Percentiles rank a stretch among this genome's conserved stretches.
Evolutionary conservation across 2,113 vertebrate species (phyloP).

Genomic region (Anarrhichthys ocellatus): DNA sequence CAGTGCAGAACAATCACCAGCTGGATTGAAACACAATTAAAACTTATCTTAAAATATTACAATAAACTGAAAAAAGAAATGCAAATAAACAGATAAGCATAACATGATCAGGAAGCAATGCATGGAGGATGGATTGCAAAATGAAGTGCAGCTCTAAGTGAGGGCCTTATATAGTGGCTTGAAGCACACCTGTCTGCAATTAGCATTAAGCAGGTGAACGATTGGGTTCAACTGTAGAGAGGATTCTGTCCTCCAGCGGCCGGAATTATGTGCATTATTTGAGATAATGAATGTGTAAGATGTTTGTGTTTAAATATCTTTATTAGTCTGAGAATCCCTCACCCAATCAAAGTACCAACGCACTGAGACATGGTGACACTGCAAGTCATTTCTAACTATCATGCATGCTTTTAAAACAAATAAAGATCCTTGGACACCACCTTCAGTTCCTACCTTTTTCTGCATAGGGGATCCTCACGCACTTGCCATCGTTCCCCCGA

Average conservation of each 20-base stretch:
- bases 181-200: background rate
- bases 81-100: background rate
- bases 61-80: background rate
- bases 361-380: background rate
- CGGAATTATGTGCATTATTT: background rate
- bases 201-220: background rate
- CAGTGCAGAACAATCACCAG: background rate
- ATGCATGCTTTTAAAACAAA: background rate
- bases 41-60: background rate
- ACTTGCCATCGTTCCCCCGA: conserved; percentile 83
- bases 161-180: background rate
- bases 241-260: background rate
- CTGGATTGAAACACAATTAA: background rate
- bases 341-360: background rate
- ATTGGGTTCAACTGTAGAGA: background rate
- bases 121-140: too few species aligned
- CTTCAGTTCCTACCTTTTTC: conserved; percentile 78
- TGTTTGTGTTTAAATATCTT: background rate
- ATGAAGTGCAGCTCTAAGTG: background rate
- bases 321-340: background rate
- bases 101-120: background rate
- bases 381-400: background rate
- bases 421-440: background rate
- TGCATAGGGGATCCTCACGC: conserved; percentile 80
- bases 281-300: background rate